Percentiles rank a stretch among this genome's conserved stretches.
Evolutionary conservation across 2,888 invertebrate genomes (phyloP).

Genomic region (Aleiodes leptofemur): DNA sequence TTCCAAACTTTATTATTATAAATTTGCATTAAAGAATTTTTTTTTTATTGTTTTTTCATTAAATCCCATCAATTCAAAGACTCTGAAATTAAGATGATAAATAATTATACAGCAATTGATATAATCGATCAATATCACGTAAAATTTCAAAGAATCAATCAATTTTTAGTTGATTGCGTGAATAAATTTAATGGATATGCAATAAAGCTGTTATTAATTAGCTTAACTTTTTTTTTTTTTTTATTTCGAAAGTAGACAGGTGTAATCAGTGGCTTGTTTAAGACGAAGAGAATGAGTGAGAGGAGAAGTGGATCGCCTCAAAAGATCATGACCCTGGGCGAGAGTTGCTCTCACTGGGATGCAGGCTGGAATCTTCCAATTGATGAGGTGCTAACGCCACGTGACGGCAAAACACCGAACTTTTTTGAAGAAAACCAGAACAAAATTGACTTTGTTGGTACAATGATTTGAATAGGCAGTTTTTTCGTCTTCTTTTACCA

Average conservation of each 20-base stretch:
- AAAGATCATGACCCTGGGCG: slow-evolving; percentile 32
- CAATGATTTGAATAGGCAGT: slow-evolving; percentile 47
- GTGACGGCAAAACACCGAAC: slow-evolving; percentile 67
- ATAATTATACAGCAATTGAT: slow-evolving; percentile 13
- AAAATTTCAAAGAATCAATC: slow-evolving; percentile 13
- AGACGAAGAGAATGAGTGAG: background rate
- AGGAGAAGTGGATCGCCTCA: background rate
- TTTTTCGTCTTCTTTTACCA: too few species aligned
- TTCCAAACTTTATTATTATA: slow-evolving; percentile 12
- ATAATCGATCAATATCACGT: slow-evolving; percentile 14
- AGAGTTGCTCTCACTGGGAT: slow-evolving; percentile 28
- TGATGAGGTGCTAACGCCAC: slow-evolving; percentile 65
- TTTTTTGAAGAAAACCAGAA: slow-evolving; percentile 60
- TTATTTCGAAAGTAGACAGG: slow-evolving; percentile 28
- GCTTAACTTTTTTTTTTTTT: background rate
- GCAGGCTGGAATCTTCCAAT: slow-evolving; percentile 45
- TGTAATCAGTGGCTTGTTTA: slow-evolving; percentile 28
- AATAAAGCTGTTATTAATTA: slow-evolving; percentile 30
- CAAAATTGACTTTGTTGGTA: slow-evolving; percentile 68
- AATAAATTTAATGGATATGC: slow-evolving; percentile 2
- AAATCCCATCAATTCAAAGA: background rate
- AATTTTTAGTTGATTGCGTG: slow-evolving; percentile 9
- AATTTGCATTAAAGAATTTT: slow-evolving; percentile 3
- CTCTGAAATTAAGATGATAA: slow-evolving; percentile 16
- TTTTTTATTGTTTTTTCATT: too few species aligned